Percentiles rank a stretch among this genome's conserved stretches.
Evolutionary conservation across 1,140 invertebrate species (phyloP).

Genomic region (Sarcophaga peregrina): DNA sequence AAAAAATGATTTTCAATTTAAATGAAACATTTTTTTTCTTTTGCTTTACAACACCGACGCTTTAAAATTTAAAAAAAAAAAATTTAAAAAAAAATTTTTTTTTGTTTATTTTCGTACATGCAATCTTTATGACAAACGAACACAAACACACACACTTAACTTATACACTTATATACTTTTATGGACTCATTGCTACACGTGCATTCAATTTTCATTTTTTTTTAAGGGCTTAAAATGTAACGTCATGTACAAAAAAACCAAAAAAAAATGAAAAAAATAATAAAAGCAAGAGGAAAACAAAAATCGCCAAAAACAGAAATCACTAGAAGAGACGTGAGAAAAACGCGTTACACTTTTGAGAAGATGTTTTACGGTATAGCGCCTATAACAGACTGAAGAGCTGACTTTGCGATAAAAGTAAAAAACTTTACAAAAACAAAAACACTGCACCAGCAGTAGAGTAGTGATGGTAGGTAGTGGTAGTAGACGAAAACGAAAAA

Average conservation of each 20-base stretch:
- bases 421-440: conserved; percentile 40
- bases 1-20: neutral
- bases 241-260: too few relatives aligned
- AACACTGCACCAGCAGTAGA: neutral
- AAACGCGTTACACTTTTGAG: conserved; percentile 8
- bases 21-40: neutral
- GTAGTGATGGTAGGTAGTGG: neutral
- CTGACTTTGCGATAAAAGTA: conserved; percentile 17
- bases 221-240: too few relatives aligned
- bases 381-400: conserved; percentile 40
- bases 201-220: too few relatives aligned
- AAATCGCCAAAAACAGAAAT: too few relatives aligned
- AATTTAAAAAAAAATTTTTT: too few relatives aligned
- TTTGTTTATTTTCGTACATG: neutral
- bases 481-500: conserved; percentile 3
- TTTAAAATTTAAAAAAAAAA: too few relatives aligned
- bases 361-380: conserved; percentile 31
- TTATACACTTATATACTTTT: too few relatives aligned
- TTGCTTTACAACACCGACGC: too few relatives aligned
- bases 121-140: neutral
- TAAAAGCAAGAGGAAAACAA: too few relatives aligned
- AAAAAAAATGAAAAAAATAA: too few relatives aligned
- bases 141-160: too few relatives aligned
- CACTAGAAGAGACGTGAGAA: neutral
- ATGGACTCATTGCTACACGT: too few relatives aligned